These are phyloP conservation scores for Gastracanthus pulcherrimus DNA, from an alignment of 2,888 invertebrate species.

Conservation along the genomic window DNA sequence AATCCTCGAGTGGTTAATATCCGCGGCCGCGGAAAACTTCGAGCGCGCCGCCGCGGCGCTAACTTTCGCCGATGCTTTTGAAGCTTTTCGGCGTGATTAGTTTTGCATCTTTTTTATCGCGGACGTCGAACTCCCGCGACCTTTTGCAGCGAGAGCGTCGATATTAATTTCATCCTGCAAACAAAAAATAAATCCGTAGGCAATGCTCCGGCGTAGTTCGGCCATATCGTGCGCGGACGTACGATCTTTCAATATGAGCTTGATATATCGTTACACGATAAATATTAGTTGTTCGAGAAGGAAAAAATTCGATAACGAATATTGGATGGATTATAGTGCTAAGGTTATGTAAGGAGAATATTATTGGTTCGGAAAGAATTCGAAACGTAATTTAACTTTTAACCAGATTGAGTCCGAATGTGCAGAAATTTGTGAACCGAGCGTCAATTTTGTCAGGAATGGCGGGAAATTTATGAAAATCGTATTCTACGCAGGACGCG, in stretches of 20 bases:
- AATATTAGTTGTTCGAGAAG: too few relatives aligned
- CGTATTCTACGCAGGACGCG: conserved; percentile 2
- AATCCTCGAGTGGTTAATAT: conserved; percentile 63
- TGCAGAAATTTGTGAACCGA: not conserved
- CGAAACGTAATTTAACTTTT: too few relatives aligned
- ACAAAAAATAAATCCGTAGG: not conserved
- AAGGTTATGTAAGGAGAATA: too few relatives aligned
- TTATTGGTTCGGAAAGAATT: too few relatives aligned
- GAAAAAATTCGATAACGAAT: too few relatives aligned
- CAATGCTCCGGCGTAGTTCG: too few relatives aligned
- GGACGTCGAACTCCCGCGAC: not conserved
- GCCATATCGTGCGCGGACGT: too few relatives aligned
- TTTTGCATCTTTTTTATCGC: conserved; percentile 25
- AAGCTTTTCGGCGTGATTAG: conserved; percentile 19
- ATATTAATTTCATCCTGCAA: conserved; percentile 12
- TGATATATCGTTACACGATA: not conserved
- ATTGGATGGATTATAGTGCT: too few relatives aligned
- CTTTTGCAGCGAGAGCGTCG: not conserved
- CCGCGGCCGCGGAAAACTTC: conserved; percentile 24
- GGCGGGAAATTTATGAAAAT: conserved; percentile 30
- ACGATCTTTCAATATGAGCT: too few relatives aligned
- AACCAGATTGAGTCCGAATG: not conserved
- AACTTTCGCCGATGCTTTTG: conserved; percentile 22
- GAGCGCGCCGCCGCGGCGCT: not conserved
- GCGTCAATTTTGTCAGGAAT: not conserved